Base-by-base conservation (phyloP, 1,140 invertebrate species). In the Leptopilina boulardi region DNA sequence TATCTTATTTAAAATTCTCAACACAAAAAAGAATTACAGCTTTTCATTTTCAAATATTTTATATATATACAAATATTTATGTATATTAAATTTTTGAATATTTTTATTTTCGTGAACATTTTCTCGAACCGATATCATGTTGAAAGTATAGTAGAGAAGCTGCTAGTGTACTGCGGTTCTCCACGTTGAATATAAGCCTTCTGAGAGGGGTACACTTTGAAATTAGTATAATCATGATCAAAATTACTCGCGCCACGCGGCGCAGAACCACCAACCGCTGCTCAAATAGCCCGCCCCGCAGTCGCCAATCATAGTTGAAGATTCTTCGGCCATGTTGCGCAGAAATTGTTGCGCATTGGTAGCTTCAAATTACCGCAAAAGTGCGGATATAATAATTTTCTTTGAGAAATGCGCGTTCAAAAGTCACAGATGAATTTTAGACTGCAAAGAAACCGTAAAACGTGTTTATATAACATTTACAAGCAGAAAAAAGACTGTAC, bases 201-300 rank as follows among this genome's bases (percentile, higher is more conserved):
- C 15, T 30, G 18, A 82, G 83, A 71, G 74, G 75, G 72, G 78
- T 77, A 83, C 76, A 78, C 83, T 86, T 84, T 83, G 84, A 87
- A 87, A 86, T 87, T 86, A 87, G 84, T 84, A 85, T 86, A 86
- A 87, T 86, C 84, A 82, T 85, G 83, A 86, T 87, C 82, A 84
- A 88, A 88, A 87, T 88, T 88, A 85, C 83, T 82, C 77, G 81
- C 56, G 75, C 80, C 74, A 66, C 80, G 75, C 80, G 73, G 75
- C 80, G 77, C 77, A 81, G 84, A 83, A 85, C 85, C 84, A 85
- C 85, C 85, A 86, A 86, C 85, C 85, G 84, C 80, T 75, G 81
- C 76, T 86, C 85, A 86, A 86, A 86, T 86, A 85, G 83, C 84
- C 83, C 83, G 85, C 83, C 73, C 76, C 71, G 76, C 75, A 76